Evolutionary conservation across 2,797 vertebrate genomes (phyloP), one percentile per base, ranked within the genome.

Genomic region (Todus mexicanus): DNA sequence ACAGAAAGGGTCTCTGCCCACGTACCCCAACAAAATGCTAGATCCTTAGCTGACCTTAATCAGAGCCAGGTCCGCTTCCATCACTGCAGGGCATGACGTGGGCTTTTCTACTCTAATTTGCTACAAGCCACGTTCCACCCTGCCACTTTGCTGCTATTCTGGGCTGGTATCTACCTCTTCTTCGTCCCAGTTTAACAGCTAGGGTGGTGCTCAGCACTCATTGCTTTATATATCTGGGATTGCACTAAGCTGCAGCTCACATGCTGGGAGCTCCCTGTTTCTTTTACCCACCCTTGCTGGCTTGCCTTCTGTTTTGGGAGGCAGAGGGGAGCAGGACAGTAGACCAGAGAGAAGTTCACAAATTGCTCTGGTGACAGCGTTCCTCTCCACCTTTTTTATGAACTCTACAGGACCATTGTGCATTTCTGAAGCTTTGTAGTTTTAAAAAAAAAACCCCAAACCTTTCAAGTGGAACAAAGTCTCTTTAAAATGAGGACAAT

Each of bases 281-380:
- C 59, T 68, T 65, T 71, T 51, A 71, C 66, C 20, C 1, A 4
- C 18, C 25, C 40, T 29, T 54, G n/a, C 53, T 73, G 54, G 33
- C 63, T 91, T 0, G 0, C 22, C 50, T 7, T 45, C 65, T 0
- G 0, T 71, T 79, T 77, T 0, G 1, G n/a, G 48, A 88, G 25
- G 57, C n/a, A 65, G n/a, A 57, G 16, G 15, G 29, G 26, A 91
- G 38, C 9, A 53, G 56, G 65, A 74, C 50, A 73, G 19, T 5
- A 65, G 40, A 6, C 31, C 23, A 53, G n/a, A 54, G 22, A 84
- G 47, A 68, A 84, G 25, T 53, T 80, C 78, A 83, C n/a, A 71
- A 77, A 87, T 4, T 43, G 33, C 53, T 68, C 66, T 27, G 20
- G 51, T 35, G 47, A 29, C 17, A 42, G n/a, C 7, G 21, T 40